Conservation (phyloP, 2,113 vertebrate species). For the Campylomormyrus tamandua region DNA sequence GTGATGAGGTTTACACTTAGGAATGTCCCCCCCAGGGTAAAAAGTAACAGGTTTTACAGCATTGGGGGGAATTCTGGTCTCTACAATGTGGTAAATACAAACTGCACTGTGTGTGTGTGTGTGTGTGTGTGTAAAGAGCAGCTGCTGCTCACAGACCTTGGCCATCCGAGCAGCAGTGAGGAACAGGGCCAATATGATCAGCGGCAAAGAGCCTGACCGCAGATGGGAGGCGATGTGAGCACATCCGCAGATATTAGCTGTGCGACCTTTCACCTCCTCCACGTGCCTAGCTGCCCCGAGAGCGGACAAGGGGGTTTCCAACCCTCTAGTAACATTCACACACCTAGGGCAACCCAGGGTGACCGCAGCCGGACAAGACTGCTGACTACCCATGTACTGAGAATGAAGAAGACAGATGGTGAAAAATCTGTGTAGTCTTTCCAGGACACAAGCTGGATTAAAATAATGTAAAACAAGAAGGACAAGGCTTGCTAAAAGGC, state of each 20-base stretch:
- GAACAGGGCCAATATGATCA: not conserved
- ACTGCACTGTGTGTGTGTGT: not conserved
- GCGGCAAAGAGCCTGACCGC: not conserved
- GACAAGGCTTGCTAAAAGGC: not conserved
- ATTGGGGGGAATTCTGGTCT: not conserved
- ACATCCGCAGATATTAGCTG: not conserved
- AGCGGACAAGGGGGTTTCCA: not conserved
- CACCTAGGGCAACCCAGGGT: not conserved
- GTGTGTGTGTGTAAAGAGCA: not conserved
- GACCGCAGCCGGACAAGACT: not conserved
- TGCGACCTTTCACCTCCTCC: not conserved
- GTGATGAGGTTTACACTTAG: no score
- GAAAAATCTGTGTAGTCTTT: not conserved
- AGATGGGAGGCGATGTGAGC: not conserved
- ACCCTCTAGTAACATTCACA: not conserved
- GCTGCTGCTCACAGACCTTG: not conserved
- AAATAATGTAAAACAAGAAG: not conserved
- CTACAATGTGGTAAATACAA: not conserved
- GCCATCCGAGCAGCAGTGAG: not conserved
- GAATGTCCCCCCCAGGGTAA: not conserved
- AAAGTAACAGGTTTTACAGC: not conserved
- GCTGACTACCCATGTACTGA: not conserved
- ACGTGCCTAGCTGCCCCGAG: not conserved
- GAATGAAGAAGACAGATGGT: not conserved
- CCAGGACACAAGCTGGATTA: not conserved